Base-by-base conservation (phyloP, 2,888 invertebrate genomes). In the Gerris lacustris region DNA sequence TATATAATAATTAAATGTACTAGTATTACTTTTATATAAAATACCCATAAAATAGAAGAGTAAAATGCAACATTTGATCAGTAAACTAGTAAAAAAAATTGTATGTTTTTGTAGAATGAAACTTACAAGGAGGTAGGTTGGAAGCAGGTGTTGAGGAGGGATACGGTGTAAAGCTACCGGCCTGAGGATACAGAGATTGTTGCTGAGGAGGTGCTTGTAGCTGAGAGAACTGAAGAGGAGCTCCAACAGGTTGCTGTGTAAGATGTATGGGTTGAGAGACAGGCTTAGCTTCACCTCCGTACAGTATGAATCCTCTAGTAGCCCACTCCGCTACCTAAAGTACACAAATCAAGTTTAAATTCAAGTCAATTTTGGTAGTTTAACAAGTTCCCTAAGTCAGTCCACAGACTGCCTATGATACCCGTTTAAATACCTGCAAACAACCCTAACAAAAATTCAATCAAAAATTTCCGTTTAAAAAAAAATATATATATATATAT, bases 241-340 rank as follows among this genome's bases (percentile, higher is more conserved):
- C 15, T 66, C 62, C 69, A 45, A 63, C 17, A 64, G 68, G 69
- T 62, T 72, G 72, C 47, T 63, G 67, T 63, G 68, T 68, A 44
- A 55, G 47, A 44, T 69, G 73, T 66, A 70, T 69, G 45, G 66
- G 47, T 47, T 69, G 73, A 5, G 63, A 47, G 17, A 71, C 66
- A 43, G 70, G 72, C 64, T 74, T 77, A 0, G 87, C 84, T 77
- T 94, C 94, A 0, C 92, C 92, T 44, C 97, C 96, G 79, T 93
- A 95, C 74, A 94, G 82, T 81, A 96, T 92, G 81, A 96, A 94
- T 0, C 96, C 94, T 76, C 93, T 87, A 0, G 93, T 89, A 0
- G 96, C 96, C 89, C 92, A 91, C 78, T 94, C 90, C 68, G 89
- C 86, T 2, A 87, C 80, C 82, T 85, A 55, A 1, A 55, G 55